A percentile compares a stretch with the other conserved stretches of the same genome.
Conservation (phyloP, 35 echinoderm and acorn worm species). For the Amphiura filiformis region DNA sequence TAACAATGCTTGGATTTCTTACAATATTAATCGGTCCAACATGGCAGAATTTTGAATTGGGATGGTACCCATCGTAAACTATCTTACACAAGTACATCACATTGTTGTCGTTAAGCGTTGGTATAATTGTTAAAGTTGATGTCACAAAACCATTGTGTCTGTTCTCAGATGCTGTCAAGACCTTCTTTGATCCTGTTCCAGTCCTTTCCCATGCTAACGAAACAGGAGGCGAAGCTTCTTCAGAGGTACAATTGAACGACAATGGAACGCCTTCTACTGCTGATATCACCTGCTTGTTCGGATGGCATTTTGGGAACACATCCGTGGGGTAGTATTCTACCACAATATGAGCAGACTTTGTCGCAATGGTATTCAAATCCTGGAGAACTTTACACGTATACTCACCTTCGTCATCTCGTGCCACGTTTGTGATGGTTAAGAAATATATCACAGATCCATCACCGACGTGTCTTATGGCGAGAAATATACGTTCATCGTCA, state of each 20-base stretch:
- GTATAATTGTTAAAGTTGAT: neutral
- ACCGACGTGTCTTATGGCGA: neutral
- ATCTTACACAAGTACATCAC: too few species aligned
- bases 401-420: neutral
- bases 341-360: neutral
- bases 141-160: neutral
- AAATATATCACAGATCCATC: neutral
- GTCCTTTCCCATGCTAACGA: neutral
- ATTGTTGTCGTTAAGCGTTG: neutral
- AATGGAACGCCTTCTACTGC: neutral
- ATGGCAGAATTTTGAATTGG: too few species aligned
- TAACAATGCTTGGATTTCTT: too few species aligned
- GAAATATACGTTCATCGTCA: neutral
- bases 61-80: too few species aligned
- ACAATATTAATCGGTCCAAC: too few species aligned
- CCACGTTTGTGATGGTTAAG: neutral
- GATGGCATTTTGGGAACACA: neutral
- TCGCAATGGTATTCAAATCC: neutral
- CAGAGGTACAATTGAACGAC: neutral
- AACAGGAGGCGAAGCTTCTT: neutral
- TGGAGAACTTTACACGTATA: neutral
- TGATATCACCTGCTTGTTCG: neutral
- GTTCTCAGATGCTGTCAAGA: neutral
- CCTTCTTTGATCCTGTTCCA: neutral
- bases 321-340: neutral